Base-by-base conservation (phyloP, 2,113 vertebrate species). In the Gila orcuttii region DNA sequence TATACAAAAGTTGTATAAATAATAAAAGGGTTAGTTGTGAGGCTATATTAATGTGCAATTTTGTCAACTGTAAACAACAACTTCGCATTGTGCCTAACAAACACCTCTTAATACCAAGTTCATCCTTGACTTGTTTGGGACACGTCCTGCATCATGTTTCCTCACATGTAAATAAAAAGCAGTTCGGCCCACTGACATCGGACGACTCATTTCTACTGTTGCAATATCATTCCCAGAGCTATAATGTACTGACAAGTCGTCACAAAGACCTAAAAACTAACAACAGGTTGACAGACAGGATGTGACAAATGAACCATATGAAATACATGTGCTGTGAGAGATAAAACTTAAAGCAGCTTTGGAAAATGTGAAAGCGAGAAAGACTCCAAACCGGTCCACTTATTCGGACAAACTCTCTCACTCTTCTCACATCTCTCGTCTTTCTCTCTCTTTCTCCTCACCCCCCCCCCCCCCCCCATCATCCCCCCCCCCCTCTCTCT, bases 261-360 rank as follows among this genome's bases (percentile, higher is more conserved):
- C 36, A 73, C 36, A 73, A 73, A 73, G 10, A n/a, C 69, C 74
- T 76, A 36, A 36, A 36, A 79, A 59, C 31, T 6, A 71, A 83
- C 45, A 71, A 71, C 81, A 69, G 64, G 47, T 55, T 55, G 47
- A 25, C 66, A n/a, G 81, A 71, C 47, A n/a, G 47, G 28, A 82
- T 8, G 55, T 45, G 25, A 42, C 57, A 25, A 81, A 81, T 12
- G 2, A 28, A 45, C n/a, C 19, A 10, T 17, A 50, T 4, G 17
- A 79, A 66, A 66, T 12, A 9, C 39, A 66, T 66, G 19, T 69
- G 80, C 28, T 15, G 25, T 52, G 10, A 64, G 79, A 81, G 79
- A 81, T 64, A 81, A 64, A 66, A 66, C 39, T 31, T 19, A 81
- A 81, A 82, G 62, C 25, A 82, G 79, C 45, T 66, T 66, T 68